Conservation (phyloP, 1,140 invertebrate genomes). For the Reticulitermes speratus region DNA sequence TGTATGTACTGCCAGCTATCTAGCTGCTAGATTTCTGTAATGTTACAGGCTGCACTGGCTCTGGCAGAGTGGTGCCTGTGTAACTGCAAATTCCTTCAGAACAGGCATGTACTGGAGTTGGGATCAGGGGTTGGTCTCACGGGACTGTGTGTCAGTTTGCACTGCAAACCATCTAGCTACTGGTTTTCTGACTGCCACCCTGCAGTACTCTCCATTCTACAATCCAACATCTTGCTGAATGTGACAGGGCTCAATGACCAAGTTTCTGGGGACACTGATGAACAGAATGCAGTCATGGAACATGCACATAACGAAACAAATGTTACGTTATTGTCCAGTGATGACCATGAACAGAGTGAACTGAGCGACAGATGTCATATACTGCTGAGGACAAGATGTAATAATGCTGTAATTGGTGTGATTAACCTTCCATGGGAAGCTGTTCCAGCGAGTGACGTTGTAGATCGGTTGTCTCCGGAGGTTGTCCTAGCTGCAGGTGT, state of each 20-base stretch:
- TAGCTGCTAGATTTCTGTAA: too few relatives aligned
- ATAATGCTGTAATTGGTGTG: slow-evolving; percentile 42
- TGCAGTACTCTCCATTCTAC: slow-evolving; percentile 45
- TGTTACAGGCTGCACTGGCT: slow-evolving; percentile 48
- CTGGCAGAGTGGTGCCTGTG: slow-evolving; percentile 55
- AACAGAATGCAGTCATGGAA: slow-evolving; percentile 22
- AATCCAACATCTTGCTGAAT: slow-evolving; percentile 32
- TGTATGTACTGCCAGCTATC: too few relatives aligned
- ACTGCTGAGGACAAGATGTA: slow-evolving; percentile 23
- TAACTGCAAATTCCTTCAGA: slow-evolving; percentile 45
- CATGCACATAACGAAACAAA: slow-evolving; percentile 12
- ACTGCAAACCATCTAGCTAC: slow-evolving; percentile 50
- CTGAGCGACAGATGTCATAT: slow-evolving; percentile 24
- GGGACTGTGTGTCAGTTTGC: slow-evolving; percentile 49
- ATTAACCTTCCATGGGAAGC: slow-evolving; percentile 53
- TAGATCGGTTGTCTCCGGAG: slow-evolving; percentile 44
- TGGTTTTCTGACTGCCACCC: slow-evolving; percentile 56
- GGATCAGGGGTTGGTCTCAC: slow-evolving; percentile 58
- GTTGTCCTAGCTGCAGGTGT: slow-evolving; percentile 53
- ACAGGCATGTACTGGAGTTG: slow-evolving; percentile 55
- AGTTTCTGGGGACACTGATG: slow-evolving; percentile 28
- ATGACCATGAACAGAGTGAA: too few relatives aligned
- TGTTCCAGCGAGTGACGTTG: slow-evolving; percentile 41
- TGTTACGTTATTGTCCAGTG: slow-evolving; percentile 7
- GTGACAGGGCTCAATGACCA: slow-evolving; percentile 8